These are phyloP conservation scores for Deladenus siricidicola DNA, from an alignment of 2,888 invertebrate genomes.

Conservation along the genomic window DNA sequence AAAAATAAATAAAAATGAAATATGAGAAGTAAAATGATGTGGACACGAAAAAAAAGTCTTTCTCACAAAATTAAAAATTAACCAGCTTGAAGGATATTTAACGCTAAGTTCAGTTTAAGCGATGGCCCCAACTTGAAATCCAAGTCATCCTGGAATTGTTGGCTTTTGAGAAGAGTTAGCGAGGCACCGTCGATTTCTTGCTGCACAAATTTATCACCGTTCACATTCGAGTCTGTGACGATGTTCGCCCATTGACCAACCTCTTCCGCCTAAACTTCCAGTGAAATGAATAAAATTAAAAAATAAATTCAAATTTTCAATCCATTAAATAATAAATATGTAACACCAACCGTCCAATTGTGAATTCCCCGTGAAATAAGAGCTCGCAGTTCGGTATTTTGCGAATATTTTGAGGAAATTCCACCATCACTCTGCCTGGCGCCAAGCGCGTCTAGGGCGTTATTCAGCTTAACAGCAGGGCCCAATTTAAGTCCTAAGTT, in stretches of 20 bases:
- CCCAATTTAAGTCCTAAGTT: conserved; percentile 14
- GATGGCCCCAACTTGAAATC: conserved; percentile 9
- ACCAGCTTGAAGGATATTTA: too few species aligned
- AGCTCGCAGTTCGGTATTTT: neutral
- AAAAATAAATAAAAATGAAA: too few species aligned
- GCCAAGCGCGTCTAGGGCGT: conserved; percentile 3
- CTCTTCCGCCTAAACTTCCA: conserved; percentile 9
- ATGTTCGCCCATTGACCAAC: conserved; percentile 7
- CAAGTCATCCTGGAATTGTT: conserved; percentile 4
- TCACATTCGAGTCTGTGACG: conserved; percentile 6
- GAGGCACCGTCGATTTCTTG: conserved; percentile 10
- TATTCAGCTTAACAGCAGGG: conserved; percentile 12
- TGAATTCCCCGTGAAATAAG: neutral
- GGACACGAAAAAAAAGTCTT: too few species aligned
- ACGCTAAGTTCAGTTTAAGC: too few species aligned
- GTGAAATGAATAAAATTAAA: too few species aligned
- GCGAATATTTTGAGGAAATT: neutral
- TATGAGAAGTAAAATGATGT: too few species aligned
- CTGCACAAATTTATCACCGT: conserved; percentile 10
- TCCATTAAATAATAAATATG: neutral
- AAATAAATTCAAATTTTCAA: neutral
- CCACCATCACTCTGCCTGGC: neutral
- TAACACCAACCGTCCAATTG: neutral
- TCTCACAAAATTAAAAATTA: too few species aligned
- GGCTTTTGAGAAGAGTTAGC: neutral